Evolutionary conservation across 2,797 vertebrate genomes (phyloP), one percentile per base, ranked within the genome.

Genomic region (Simalia tracyae): DNA sequence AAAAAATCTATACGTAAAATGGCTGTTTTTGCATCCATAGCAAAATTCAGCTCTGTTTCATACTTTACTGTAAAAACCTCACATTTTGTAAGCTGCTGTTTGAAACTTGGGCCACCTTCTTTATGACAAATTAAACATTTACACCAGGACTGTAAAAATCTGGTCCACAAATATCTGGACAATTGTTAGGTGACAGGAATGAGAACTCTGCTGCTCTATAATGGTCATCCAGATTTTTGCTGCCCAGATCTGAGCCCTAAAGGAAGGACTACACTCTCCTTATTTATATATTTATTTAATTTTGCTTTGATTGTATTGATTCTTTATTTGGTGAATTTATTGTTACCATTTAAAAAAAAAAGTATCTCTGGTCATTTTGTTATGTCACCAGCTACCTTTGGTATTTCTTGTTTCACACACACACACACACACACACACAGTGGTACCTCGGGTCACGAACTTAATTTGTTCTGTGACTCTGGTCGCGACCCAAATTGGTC

Each of bases 21-120:
- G 54, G 90, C 90, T n/a, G 0, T 1, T 93, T 94, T 92, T 94
- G 89, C 84, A 61, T n/a, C 46, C 0, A n/a, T 28, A 91, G 86
- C 0, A 84, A 84, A n/a, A 19, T 57, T 26, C 11, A 42, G 2
- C 22, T 64, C 22, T 64, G 89, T 54, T 50, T 89, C 0, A 0
- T 89, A n/a, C 42, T 89, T 88, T 64, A 89, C 15, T 59, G 46
- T 64, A 92, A 86, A 54, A 56, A 94, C 76, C 0, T 56, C 66
- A 60, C 59, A 88, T 3, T 50, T 90, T 92, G 3, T n/a, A 22
- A 22, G 11, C 22, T 87, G 31, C 31, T 31, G 1, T 86, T 86
- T 60, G 59, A 86, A 60, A 86, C 28, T 9, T 59, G 56, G 3
- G 3, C 24, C 9, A 42, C 42, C 36, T 42, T 11, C 57, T 26